phyloP scores from a whole-genome alignment of 2,113 vertebrate species.

The Proteles cristata region DNA sequence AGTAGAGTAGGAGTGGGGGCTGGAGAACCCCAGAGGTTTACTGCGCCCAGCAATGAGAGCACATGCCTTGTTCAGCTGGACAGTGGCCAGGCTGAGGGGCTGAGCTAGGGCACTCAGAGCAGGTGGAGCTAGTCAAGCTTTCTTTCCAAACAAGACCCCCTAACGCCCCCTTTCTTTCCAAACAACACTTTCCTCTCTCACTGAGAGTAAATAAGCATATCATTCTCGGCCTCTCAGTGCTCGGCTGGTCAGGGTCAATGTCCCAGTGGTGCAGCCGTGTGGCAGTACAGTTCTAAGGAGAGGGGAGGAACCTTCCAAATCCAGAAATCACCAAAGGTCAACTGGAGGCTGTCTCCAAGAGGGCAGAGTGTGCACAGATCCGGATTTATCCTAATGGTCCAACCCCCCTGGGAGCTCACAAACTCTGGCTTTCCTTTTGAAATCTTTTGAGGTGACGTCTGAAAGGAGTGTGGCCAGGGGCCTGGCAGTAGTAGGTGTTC shows the following conservation, averaged over 20 bases:
- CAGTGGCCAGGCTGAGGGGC: not conserved
- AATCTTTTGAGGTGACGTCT: not conserved
- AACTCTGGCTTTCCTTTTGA: not conserved
- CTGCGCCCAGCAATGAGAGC: not conserved
- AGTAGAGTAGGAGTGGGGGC: not conserved
- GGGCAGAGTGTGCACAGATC: not conserved
- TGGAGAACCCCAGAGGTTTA: not conserved
- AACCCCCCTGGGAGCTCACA: not conserved
- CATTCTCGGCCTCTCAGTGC: not conserved
- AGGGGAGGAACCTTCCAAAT: not conserved
- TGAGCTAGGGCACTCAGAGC: not conserved
- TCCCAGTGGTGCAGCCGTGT: not conserved
- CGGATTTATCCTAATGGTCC: not conserved
- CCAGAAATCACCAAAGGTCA: not conserved
- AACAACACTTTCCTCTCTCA: not conserved
- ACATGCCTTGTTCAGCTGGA: not conserved
- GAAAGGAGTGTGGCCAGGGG: not conserved
- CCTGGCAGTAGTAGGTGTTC: not conserved
- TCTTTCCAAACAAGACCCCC: not conserved
- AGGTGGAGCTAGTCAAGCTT: not conserved
- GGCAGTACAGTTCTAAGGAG: not conserved
- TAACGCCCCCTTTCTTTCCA: not conserved
- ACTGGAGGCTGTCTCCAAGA: conserved; percentile 11
- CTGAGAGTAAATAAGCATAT: not conserved
- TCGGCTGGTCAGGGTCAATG: not conserved